These are phyloP conservation scores for Hydrozoanthus gracilis DNA, from an alignment of 92 coral and sea anemone species.

Conservation along the genomic window DNA sequence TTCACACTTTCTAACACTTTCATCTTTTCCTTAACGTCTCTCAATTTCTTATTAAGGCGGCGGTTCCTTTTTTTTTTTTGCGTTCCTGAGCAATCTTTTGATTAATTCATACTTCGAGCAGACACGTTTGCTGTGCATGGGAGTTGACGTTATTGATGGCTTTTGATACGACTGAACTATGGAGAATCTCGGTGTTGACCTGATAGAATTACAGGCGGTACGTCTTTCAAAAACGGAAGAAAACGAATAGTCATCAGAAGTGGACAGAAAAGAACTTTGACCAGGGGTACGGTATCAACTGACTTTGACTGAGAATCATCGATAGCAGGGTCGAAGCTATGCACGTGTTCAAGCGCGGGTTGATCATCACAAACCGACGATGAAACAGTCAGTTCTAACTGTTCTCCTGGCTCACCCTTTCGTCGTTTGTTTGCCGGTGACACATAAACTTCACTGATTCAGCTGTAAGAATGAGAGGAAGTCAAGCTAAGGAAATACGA, in stretches of 20 bases:
- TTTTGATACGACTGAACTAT: neutral
- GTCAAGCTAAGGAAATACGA: constrained; percentile 1
- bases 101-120: neutral
- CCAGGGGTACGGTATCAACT: neutral
- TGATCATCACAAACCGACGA: neutral
- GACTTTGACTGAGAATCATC: neutral
- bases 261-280: neutral
- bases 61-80: neutral
- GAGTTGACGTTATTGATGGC: neutral
- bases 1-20: neutral
- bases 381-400: neutral
- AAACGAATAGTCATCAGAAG: neutral
- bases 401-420: neutral
- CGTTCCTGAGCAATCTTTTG: neutral
- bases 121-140: neutral
- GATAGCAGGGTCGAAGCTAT: too few relatives aligned
- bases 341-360: too few relatives aligned
- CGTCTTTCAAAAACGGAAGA: neutral
- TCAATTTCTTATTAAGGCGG: neutral
- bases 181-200: neutral
- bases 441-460: neutral
- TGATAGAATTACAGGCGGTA: neutral
- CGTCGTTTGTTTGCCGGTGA: neutral
- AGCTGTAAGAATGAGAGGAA: neutral
- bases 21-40: neutral